Conservation (phyloP, 1,140 invertebrate species). For the Scaptomyza pallida region DNA sequence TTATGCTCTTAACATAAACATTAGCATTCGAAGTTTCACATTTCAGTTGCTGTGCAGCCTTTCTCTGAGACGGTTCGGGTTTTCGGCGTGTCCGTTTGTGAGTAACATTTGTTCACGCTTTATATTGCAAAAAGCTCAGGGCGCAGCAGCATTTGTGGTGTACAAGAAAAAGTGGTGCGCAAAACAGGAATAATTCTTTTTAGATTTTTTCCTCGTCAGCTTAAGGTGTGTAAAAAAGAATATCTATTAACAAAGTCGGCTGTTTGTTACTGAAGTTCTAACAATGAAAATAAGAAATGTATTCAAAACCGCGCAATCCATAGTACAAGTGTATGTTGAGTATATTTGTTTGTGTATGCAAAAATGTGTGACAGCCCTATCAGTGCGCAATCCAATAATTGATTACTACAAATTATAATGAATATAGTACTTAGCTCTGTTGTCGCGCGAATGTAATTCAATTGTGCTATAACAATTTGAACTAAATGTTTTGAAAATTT, state of each 20-base stretch:
- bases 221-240: slow-evolving; percentile 40
- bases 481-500: slow-evolving; percentile 13
- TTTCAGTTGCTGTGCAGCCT: slow-evolving; percentile 54
- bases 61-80: slow-evolving; percentile 37
- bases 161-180: slow-evolving; percentile 31
- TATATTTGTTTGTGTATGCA: slow-evolving; percentile 2
- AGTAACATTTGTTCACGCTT: slow-evolving; percentile 51
- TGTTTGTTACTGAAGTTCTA: slow-evolving; percentile 4
- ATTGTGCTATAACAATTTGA: slow-evolving; percentile 9
- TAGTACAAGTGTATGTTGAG: neutral
- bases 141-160: slow-evolving; percentile 34
- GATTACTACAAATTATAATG: slow-evolving; percentile 43
- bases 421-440: slow-evolving; percentile 23
- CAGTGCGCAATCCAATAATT: slow-evolving; percentile 50
- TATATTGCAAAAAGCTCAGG: slow-evolving; percentile 44
- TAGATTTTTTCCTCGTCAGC: slow-evolving; percentile 7
- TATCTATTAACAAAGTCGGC: slow-evolving; percentile 16
- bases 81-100: slow-evolving; percentile 6
- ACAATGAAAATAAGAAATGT: slow-evolving; percentile 32
- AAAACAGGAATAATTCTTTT: slow-evolving; percentile 12
- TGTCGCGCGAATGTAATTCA: slow-evolving; percentile 39
- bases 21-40: neutral
- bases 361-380: slow-evolving; percentile 34
- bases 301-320: slow-evolving; percentile 35
- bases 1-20: slow-evolving; percentile 32